Base-by-base conservation (phyloP, 2,888 invertebrate species). In the Drosophila flavopinicola region DNA sequence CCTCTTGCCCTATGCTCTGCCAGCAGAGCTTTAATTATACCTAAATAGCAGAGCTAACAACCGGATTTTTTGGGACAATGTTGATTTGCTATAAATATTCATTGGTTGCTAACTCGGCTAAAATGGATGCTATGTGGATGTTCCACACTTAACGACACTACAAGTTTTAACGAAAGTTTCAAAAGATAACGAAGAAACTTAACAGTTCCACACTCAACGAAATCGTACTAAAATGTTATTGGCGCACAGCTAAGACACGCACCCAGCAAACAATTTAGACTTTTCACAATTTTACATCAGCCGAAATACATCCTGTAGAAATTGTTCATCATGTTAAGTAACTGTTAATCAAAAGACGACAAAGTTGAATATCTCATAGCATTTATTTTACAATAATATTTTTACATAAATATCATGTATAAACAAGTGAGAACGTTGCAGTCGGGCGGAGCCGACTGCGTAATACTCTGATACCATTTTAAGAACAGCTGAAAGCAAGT, bases 1-100 rank as follows among this genome's bases (percentile, higher is more conserved):
- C 9, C 1, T 9, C 0, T 23, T n/a, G n/a, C n/a, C n/a, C 25
- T 23, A 2, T 15, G 4, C 11, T 10, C 1, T 10, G 23, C 49
- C 57, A 38, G 11, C 3, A 3, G 6, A 0, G 32, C 57, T 45
- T 49, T 30, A 5, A 5, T 66, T 71, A 61, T 58, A 51, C 71
- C 71, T 68, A 54, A 41, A 29, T 48, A 2, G 1, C 0, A 0
- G 9, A 42, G 47, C 37, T 54, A 32, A 11, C 2, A 5, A 23
- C 30, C 4, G 5, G 0, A 23, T 44, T 57, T 44, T 57, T 71
- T 71, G 71, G 74, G 57, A 73, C 71, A 73, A 6, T 0, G 10
- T 11, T 15, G 5, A 10, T 2, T 35, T 68, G 47, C 71, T 15
- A 71, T 71, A 71, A 71, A 38, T n/a, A n/a, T 6, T 0, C 0